phyloP scores from a whole-genome alignment of 2,797 vertebrate species.

The Sitta carolinensis region DNA sequence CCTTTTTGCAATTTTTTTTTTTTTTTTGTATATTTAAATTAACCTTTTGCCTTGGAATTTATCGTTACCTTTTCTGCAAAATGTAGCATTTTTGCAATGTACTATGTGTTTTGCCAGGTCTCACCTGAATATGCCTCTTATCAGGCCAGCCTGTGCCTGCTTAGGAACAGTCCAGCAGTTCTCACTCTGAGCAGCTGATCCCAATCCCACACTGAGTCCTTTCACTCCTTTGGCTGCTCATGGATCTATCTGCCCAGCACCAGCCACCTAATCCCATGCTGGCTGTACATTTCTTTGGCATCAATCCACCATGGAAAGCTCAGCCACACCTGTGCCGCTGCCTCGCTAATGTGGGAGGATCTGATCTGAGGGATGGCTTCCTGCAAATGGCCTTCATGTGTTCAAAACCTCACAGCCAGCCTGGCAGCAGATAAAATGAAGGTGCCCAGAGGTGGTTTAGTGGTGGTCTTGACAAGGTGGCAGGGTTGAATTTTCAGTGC shows the following conservation, averaged over 20 bases:
- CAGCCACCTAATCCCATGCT: not conserved
- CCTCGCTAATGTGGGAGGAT: not conserved
- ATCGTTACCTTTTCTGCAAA: not conserved
- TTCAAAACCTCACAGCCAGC: not conserved
- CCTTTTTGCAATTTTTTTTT: not conserved
- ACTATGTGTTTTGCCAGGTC: not conserved
- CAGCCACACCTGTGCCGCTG: not conserved
- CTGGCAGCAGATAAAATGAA: not conserved
- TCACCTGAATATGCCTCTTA: not conserved
- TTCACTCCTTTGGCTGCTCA: not conserved
- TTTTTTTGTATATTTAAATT: not conserved
- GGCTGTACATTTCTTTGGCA: accelerated
- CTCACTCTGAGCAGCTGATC: not conserved
- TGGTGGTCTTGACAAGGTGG: not conserved
- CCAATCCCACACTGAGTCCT: accelerated
- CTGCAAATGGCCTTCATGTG: not conserved
- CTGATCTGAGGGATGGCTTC: not conserved
- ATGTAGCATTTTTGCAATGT: not conserved
- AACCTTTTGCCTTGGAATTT: not conserved
- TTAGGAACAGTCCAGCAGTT: not conserved
- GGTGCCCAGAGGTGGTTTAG: not conserved
- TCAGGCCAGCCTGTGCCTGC: not conserved
- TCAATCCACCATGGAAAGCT: not conserved
- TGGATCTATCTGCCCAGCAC: not conserved
- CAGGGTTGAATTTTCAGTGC: not conserved